Conservation (phyloP, 2,797 vertebrate genomes). For the Gymnoscopelus braueri region DNA sequence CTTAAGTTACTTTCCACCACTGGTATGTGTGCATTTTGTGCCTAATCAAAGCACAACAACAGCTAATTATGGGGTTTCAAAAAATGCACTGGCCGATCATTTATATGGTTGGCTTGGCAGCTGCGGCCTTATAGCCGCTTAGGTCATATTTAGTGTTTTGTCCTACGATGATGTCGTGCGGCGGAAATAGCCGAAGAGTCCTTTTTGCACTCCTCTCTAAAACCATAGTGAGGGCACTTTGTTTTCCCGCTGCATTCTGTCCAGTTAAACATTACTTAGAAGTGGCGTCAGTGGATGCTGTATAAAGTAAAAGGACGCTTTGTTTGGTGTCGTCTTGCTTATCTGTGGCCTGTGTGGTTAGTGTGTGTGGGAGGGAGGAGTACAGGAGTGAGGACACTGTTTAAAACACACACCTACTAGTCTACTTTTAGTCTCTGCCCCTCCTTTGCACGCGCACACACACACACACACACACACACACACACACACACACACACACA, state of each 20-base stretch:
- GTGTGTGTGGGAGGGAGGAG: conserved; percentile 49
- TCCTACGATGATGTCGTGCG: too few relatives aligned
- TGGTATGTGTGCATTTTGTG: not conserved
- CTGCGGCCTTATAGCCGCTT: too few relatives aligned
- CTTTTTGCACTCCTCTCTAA: too few relatives aligned
- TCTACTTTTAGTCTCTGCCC: conserved; percentile 19
- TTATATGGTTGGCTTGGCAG: conserved; percentile 18
- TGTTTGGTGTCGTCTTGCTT: conserved; percentile 40
- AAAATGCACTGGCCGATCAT: not conserved
- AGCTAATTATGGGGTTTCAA: not conserved
- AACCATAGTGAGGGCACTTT: too few relatives aligned
- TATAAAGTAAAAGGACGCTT: conserved; percentile 39
- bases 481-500: too few relatives aligned
- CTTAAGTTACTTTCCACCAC: too few relatives aligned
- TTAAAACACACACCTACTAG: conserved; percentile 45
- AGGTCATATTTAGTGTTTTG: too few relatives aligned
- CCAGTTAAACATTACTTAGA: conserved; percentile 58
- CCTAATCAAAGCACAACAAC: not conserved
- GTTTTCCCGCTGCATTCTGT: not conserved
- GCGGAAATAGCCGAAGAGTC: too few relatives aligned
- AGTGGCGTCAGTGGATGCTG: conserved; percentile 19
- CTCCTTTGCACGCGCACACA: not conserved
- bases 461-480: not conserved
- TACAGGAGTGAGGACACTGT: conserved; percentile 18
- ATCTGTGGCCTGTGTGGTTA: conserved; percentile 47